These are phyloP conservation scores for Microplitis demolitor DNA, from an alignment of 1,140 invertebrate genomes.

Conservation along the genomic window DNA sequence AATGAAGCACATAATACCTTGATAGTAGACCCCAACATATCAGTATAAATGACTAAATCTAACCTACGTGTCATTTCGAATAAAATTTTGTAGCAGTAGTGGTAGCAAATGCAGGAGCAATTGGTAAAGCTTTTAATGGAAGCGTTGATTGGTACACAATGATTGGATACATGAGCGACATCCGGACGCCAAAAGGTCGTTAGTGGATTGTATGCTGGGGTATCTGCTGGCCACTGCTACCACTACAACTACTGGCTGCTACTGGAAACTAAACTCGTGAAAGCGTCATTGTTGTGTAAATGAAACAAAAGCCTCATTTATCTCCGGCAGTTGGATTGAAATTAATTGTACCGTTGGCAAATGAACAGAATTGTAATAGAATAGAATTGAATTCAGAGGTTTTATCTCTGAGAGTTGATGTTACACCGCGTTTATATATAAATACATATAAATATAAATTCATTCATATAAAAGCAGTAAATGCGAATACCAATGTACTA, in stretches of 20 bases:
- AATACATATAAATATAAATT: no score
- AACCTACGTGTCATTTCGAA: conserved; percentile 1
- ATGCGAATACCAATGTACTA: background rate
- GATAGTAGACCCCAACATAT: background rate
- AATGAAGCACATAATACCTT: background rate
- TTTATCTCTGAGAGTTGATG: background rate
- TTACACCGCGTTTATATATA: background rate
- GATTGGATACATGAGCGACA: conserved; percentile 17
- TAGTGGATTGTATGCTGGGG: conserved; percentile 18
- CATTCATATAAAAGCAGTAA: background rate
- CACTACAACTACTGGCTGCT: no score
- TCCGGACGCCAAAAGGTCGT: conserved; percentile 24
- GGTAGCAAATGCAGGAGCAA: conserved; percentile 3
- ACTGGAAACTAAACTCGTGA: no score
- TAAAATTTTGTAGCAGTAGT: conserved; percentile 6
- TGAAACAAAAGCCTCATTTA: conserved; percentile 14
- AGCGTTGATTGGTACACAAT: conserved; percentile 23
- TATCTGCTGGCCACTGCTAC: background rate
- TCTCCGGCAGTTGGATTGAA: background rate
- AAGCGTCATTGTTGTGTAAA: background rate
- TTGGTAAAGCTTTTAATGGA: conserved; percentile 26
- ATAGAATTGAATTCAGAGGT: background rate
- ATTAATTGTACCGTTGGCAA: background rate
- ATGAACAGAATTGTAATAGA: background rate
- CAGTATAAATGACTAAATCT: conserved; percentile 1